These are phyloP conservation scores for Tiliqua scincoides DNA, from an alignment of 2,113 vertebrate genomes.

Conservation along the genomic window DNA sequence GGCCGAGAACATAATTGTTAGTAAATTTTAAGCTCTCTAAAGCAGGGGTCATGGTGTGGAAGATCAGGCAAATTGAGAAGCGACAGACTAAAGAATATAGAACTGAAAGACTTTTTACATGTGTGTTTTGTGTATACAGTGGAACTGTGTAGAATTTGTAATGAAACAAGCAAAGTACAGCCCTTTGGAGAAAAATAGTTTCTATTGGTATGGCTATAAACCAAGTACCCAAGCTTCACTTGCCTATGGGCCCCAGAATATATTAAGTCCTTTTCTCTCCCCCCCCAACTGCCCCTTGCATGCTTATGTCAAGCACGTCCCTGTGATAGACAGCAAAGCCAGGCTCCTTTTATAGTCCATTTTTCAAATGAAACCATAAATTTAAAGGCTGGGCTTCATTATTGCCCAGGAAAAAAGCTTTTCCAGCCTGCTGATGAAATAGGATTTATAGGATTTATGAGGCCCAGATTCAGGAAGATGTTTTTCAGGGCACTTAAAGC, in stretches of 20 bases:
- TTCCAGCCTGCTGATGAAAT: constrained; percentile 82
- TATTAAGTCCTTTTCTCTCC: constrained; percentile 17
- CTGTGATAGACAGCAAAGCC: constrained; percentile 79
- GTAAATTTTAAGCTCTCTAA: not conserved
- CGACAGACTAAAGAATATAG: not conserved
- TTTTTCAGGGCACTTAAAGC: constrained; percentile 87
- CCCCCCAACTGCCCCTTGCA: constrained; percentile 73
- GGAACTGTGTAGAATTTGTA: not conserved
- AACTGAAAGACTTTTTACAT: not conserved
- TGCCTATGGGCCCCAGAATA: not conserved
- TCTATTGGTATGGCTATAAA: not conserved
- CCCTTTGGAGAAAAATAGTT: not conserved
- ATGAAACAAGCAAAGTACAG: not conserved
- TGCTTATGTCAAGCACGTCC: constrained; percentile 69
- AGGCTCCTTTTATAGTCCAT: constrained; percentile 85
- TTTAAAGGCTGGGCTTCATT: constrained; percentile 80
- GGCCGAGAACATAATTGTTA: no score
- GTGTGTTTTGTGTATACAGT: constrained; percentile 46
- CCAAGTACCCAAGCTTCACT: not conserved
- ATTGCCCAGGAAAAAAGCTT: constrained; percentile 74
- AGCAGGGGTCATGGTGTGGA: not conserved
- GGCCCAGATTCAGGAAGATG: constrained; percentile 80
- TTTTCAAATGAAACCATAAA: constrained; percentile 89
- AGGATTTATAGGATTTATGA: constrained; percentile 86
- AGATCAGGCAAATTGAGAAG: not conserved